phyloP scores from a whole-genome alignment of 2,797 vertebrate genomes.

The Nasua narica region DNA sequence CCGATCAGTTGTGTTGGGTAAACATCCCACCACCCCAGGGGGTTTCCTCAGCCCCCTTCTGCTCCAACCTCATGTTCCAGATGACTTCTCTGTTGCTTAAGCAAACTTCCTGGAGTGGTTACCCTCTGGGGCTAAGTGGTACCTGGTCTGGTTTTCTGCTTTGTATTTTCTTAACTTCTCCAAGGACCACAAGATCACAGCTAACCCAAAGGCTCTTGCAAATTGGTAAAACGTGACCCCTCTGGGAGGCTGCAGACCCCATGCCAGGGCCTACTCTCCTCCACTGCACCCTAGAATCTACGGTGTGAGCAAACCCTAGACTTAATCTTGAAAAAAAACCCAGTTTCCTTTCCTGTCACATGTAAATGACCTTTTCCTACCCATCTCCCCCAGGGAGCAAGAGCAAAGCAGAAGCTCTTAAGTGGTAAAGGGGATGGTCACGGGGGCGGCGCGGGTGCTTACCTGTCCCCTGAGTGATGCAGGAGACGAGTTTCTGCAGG shows the following conservation, averaged over 20 bases:
- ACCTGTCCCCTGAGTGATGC: slow-evolving; percentile 65
- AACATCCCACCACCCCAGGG: not conserved
- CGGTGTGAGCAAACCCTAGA: not conserved
- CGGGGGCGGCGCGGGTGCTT: not conserved
- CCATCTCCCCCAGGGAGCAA: not conserved
- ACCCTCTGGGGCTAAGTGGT: not conserved
- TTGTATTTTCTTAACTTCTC: not conserved
- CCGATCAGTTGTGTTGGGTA: not conserved
- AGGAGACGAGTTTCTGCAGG: slow-evolving; percentile 62
- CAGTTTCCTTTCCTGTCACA: not conserved
- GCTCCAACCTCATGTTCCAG: not conserved
- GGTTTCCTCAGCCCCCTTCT: not conserved
- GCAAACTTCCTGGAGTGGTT: not conserved
- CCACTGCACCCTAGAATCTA: not conserved
- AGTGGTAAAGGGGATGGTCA: not conserved
- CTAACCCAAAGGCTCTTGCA: not conserved
- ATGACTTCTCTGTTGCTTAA: not conserved
- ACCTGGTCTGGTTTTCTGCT: not conserved
- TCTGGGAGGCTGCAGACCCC: not conserved
- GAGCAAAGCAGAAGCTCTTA: not conserved
- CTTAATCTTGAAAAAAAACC: not conserved
- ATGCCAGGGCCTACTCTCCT: not conserved
- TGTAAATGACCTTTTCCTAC: not conserved
- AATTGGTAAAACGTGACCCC: not conserved
- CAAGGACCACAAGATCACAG: not conserved